Evolutionary conservation across 2,888 invertebrate genomes (phyloP).

Genomic region (Serripes groenlandicus): DNA sequence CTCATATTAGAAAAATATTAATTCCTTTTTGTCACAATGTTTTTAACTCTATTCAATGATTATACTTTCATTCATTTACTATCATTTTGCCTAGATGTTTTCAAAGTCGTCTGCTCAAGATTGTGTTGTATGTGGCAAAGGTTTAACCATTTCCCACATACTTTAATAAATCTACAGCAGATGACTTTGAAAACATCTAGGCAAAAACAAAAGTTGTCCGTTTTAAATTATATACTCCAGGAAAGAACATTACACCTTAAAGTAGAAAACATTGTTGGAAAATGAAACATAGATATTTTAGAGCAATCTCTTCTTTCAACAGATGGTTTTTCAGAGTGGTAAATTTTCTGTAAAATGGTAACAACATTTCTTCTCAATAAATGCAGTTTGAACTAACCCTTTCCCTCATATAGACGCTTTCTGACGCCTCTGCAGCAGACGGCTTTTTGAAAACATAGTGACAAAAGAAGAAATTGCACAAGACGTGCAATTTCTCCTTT

Average conservation of each 20-base stretch:
- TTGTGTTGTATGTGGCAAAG: not conserved
- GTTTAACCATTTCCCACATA: not conserved
- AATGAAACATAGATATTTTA: not conserved
- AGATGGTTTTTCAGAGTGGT: not conserved
- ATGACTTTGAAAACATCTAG: not conserved
- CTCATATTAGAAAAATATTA: not conserved
- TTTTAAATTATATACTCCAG: not conserved
- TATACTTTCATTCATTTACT: too few relatives aligned
- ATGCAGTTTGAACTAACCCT: too few relatives aligned
- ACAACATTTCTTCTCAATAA: too few relatives aligned
- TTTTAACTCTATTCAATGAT: not conserved
- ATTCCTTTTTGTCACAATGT: not conserved
- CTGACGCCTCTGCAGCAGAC: too few relatives aligned
- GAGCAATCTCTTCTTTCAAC: not conserved
- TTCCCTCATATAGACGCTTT: too few relatives aligned
- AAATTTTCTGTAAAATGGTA: too few relatives aligned
- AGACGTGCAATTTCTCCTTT: too few relatives aligned
- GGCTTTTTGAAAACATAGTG: too few relatives aligned
- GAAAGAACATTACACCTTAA: not conserved
- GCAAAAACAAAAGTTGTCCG: not conserved
- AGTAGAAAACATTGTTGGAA: not conserved
- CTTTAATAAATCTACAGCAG: not conserved
- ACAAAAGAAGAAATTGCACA: too few relatives aligned
- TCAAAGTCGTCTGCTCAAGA: not conserved
- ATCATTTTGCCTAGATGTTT: too few relatives aligned